Evolutionary conservation across 2,888 invertebrate species (phyloP), one percentile per base, ranked within the genome.

Genomic region (Andrena praecox): DNA sequence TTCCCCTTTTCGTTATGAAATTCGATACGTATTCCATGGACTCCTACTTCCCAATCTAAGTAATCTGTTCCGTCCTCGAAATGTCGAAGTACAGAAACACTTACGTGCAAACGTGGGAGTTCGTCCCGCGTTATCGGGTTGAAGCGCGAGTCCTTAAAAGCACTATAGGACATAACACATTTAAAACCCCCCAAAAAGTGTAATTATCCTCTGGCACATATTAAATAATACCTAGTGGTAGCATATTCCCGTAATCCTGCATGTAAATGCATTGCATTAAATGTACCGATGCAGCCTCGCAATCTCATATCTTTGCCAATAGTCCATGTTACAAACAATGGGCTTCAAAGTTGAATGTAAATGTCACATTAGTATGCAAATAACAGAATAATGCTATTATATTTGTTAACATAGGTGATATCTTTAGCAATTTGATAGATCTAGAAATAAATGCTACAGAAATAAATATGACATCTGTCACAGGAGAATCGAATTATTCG

Each of bases 281-380:
- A 99, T 71, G 99, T 99, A 82, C 99, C 99, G 93, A 99, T 99
- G 95, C 99, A 99, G 69, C 99, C 99, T 86, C 99, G 96, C 83
- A 99, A 96, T 87, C 98, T 96, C 92, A 98, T 97, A 93, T 99
- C 99, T 93, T 98, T 97, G 71, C 99, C 99, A 93, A 98, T 98
- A 95, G 98, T 98, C 99, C 99, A 99, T 86, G 99, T 99, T 88
- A 99, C 99, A 95, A 99, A 99, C 93, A 99, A 95, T 73, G 99
- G 99, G 94, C 98, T 98, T 95, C 80, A 95, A 95, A 85, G n/a
- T 69, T 42, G 73, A 54, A 82, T 59, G 4, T 59, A 54, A 78
- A 85, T 66, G 59, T 33, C 64, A 52, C 24, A 77, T 77, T 74
- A 77, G 29, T n/a, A 67, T 52, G 42, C 69, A 66, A 31, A 33